Evolutionary conservation across 2,888 invertebrate genomes (phyloP), one percentile per base, ranked within the genome.

Genomic region (Papilio protenor): DNA sequence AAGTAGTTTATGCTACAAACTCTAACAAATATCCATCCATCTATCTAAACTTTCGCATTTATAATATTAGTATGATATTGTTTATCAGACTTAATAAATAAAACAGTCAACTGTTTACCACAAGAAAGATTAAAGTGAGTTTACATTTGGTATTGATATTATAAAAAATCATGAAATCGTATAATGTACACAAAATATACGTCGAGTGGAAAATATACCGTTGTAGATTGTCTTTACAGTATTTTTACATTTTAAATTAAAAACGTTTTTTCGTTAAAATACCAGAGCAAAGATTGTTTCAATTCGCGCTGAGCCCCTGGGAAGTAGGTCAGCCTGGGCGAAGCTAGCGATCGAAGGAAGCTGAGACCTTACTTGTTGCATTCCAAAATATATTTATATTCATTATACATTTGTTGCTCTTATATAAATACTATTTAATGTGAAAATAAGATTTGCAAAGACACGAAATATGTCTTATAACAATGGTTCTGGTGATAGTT

Each of bases 301-400:
- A 47, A 47, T 61, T 49, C 27, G 8, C 64, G 47, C 47, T 59
- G 49, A 72, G 61, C 45, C 49, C 52, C 23, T 1, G 64, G 72
- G 55, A 76, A 77, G 45, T 77, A 77, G 77, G 77, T 77, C 77
- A 77, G 64, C 77, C 77, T 77, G 72, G 77, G 66, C 77, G 73
- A 52, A 73, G 77, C 77, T 73, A 40, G 11, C 66, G 72, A 73
- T 77, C 77, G 49, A 76, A 72, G 72, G 18, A 66, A 73, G 55
- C 40, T 18, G 49, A 47, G 57, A 77, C 52, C 40, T 40, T 77
- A 64, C 64, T 75, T 69, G 55, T 49, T 55, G 45, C 66, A 66
- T 66, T 66, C 66, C 4, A 40, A 45, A 66, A 66, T 33, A n/a
- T 66, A 21, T 66, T 66, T 45, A n/a, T 66, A 40, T 64, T 64